Base-by-base conservation (phyloP, 2,888 invertebrate species). In the Trichogramma dendrolimi region DNA sequence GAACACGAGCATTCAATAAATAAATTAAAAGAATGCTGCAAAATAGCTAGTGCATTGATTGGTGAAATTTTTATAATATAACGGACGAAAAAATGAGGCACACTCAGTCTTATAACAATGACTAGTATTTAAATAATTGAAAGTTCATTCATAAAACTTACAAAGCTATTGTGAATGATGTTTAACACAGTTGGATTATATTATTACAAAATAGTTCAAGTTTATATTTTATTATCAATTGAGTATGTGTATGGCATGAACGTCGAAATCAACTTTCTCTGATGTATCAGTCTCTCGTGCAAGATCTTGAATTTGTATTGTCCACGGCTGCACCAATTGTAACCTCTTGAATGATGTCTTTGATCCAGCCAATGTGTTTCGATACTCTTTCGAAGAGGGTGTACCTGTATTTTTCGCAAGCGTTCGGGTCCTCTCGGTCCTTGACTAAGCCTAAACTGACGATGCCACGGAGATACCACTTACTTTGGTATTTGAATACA, bases 391-490 rank as follows among this genome's bases (percentile, higher is more conserved):
- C 81, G 54, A 77, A 81, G 14, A 80, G 68, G 11, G 79, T 72
- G 64, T 77, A 79, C 4, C 74, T 64, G 51, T 73, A 67, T 56
- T 70, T 73, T 63, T 80, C 67, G 61, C 80, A 80, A 44, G 53
- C 65, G 80, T 67, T 61, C 80, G 80, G 43, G 54, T 61, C 53
- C 61, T 66, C 10, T 27, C 5, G 0, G 71, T 75, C 6, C 70
- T 73, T 1, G 48, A 7, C 38, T 55, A 38, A 67, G 6, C 79
- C 77, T 43, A 79, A 71, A 63, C 81, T 82, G 4, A 82, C 81
- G 58, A 82, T 73, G 1, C 82, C 82, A 51, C 79, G 72, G 5
- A 82, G 69, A 64, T 78, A 81, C 76, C 78, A 81, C 5, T 76
- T 66, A 3, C 68, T 70, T 39, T 71, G 67, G 14, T 64, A 71